phyloP scores from a whole-genome alignment of 2,797 vertebrate species.

The Xerus rutilus region DNA sequence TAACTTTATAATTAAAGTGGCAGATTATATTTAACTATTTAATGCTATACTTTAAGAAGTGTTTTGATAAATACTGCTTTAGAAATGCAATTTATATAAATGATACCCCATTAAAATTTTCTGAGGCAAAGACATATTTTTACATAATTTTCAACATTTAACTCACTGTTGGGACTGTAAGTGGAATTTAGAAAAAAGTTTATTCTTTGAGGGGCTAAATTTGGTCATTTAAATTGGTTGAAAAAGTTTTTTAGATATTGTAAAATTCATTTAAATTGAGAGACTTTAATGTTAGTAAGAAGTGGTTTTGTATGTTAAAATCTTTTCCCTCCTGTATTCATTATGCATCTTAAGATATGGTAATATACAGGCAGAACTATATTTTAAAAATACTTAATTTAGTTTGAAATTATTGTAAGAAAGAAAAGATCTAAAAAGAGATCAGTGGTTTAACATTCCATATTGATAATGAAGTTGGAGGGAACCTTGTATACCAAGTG shows the following conservation, averaged over 20 bases:
- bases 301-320: constrained; percentile 76
- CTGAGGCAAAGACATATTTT: constrained; percentile 61
- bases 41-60: constrained; percentile 1
- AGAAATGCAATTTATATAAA: constrained; percentile 40
- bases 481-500: constrained; percentile 46
- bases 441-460: constrained; percentile 56
- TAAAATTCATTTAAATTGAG: constrained; percentile 70
- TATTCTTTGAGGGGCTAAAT: constrained; percentile 66
- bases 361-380: constrained; percentile 65
- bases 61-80: constrained; percentile 58
- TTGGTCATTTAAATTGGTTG: constrained; percentile 68
- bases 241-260: constrained; percentile 60
- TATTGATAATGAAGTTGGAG: constrained; percentile 61
- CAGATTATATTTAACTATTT: constrained; percentile 53
- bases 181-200: constrained; percentile 35
- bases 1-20: constrained; percentile 54
- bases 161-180: constrained; percentile 37
- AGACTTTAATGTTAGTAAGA: constrained; percentile 69
- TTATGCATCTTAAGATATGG: constrained; percentile 71
- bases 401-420: constrained; percentile 68
- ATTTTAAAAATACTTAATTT: constrained; percentile 74
- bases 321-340: constrained; percentile 69
- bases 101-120: constrained; percentile 40
- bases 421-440: constrained; percentile 67
- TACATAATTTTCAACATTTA: constrained; percentile 46